These are phyloP conservation scores for Cerastis rubricosa DNA, from an alignment of 2,888 invertebrate genomes.

Conservation along the genomic window DNA sequence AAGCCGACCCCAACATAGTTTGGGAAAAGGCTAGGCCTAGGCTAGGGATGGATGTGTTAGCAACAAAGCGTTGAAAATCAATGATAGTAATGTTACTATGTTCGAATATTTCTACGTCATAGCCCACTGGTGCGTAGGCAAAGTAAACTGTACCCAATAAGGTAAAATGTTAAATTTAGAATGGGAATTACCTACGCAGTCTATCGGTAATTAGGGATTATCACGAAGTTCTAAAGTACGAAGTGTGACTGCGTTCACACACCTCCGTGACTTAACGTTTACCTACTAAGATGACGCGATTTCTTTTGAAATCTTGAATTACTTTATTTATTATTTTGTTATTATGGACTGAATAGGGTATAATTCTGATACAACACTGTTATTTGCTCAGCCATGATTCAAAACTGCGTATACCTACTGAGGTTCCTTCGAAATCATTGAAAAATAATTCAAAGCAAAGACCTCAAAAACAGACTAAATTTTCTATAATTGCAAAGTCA, in stretches of 20 bases:
- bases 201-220: constrained; percentile 10
- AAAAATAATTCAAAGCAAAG: background rate
- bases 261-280: constrained; percentile 34
- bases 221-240: constrained; percentile 6
- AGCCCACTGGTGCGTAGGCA: background rate
- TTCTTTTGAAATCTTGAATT: constrained; percentile 10
- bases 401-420: background rate
- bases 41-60: background rate
- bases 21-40: background rate
- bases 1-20: background rate
- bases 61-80: background rate
- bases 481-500: constrained; percentile 13
- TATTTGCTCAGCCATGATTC: constrained; percentile 5
- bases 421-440: background rate
- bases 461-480: background rate
- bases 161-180: constrained; percentile 24
- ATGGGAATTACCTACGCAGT: constrained; percentile 7
- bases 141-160: constrained; percentile 6
- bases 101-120: constrained; percentile 20
- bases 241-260: constrained; percentile 14
- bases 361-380: background rate
- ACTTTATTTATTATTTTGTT: background rate
- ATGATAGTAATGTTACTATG: constrained; percentile 10
- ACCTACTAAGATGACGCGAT: constrained; percentile 4
- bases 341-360: background rate